Conservation (phyloP, 2,888 invertebrate species). For the Acrobasis repandana region DNA sequence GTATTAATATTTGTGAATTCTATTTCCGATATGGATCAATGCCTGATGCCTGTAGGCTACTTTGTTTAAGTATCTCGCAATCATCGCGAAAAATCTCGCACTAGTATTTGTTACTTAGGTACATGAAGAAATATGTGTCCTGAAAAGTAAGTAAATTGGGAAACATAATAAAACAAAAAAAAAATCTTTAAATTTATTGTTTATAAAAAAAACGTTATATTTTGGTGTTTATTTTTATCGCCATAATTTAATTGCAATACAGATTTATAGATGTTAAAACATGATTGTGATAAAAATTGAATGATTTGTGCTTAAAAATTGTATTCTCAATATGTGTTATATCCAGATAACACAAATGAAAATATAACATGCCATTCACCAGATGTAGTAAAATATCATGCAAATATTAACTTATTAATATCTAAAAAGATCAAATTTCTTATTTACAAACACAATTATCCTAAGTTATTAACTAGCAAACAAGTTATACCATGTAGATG, state of each 20-base stretch:
- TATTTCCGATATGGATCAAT: too few relatives aligned
- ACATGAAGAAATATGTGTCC: too few relatives aligned
- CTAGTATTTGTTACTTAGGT: too few relatives aligned
- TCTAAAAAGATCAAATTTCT: slow-evolving; percentile 57
- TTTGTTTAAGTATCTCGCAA: too few relatives aligned
- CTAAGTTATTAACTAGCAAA: slow-evolving; percentile 57
- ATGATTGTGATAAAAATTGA: slow-evolving; percentile 70
- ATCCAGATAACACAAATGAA: slow-evolving; percentile 73
- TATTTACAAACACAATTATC: slow-evolving; percentile 68
- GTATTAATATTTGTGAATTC: neutral
- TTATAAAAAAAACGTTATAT: slow-evolving; percentile 55
- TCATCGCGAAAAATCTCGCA: too few relatives aligned
- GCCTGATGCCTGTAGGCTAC: too few relatives aligned
- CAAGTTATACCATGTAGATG: slow-evolving; percentile 58
- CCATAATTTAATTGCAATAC: slow-evolving; percentile 44
- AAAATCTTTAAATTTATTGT: slow-evolving; percentile 43
- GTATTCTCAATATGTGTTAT: slow-evolving; percentile 73
- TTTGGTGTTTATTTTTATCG: slow-evolving; percentile 57
- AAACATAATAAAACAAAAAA: slow-evolving; percentile 29
- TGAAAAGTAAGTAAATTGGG: slow-evolving; percentile 5
- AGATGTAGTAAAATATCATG: slow-evolving; percentile 64
- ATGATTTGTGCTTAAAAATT: slow-evolving; percentile 57
- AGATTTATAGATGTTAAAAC: slow-evolving; percentile 52
- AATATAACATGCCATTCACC: slow-evolving; percentile 60
- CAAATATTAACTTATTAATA: slow-evolving; percentile 57